Percentiles rank a stretch among this genome's conserved stretches.
phyloP scores from a whole-genome alignment of 2,888 invertebrate species.

The Hirtodrosophila duncani region DNA sequence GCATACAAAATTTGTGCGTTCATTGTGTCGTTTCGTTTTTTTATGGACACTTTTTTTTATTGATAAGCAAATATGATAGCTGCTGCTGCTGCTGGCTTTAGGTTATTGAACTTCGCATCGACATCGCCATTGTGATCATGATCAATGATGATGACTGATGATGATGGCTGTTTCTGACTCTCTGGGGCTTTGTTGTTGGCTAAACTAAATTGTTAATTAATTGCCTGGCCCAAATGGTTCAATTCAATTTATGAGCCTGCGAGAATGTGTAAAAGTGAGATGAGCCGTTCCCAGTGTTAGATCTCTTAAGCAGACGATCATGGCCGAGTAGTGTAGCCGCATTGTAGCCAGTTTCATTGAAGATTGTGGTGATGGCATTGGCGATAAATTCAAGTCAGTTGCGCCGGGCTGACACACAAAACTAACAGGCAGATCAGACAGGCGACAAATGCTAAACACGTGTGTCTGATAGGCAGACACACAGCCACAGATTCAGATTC shows the following conservation, averaged over 20 bases:
- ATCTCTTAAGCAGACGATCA: no score
- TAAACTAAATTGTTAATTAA: constrained; percentile 3
- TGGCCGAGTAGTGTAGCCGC: no score
- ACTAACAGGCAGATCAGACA: constrained; percentile 19
- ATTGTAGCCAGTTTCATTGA: not conserved
- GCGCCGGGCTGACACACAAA: constrained; percentile 10
- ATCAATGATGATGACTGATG: no score
- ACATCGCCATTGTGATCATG: no score
- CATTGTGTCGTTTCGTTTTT: constrained; percentile 17
- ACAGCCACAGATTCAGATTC: constrained; percentile 8
- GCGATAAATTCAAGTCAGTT: constrained; percentile 40
- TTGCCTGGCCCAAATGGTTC: no score
- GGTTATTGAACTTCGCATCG: constrained; percentile 51
- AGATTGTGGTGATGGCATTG: constrained; percentile 14
- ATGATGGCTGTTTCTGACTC: not conserved
- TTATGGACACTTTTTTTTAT: constrained; percentile 10
- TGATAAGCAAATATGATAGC: constrained; percentile 10
- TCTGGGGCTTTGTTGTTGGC: not conserved
- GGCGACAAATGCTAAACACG: constrained; percentile 40
- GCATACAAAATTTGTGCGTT: constrained; percentile 45
- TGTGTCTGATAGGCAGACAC: constrained; percentile 36
- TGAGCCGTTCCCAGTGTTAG: no score
- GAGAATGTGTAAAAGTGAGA: no score
- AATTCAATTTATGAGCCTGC: no score
- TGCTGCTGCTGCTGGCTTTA: constrained; percentile 19